phyloP scores from a whole-genome alignment of 2,113 vertebrate species.

The Hippocampus mohnikei region DNA sequence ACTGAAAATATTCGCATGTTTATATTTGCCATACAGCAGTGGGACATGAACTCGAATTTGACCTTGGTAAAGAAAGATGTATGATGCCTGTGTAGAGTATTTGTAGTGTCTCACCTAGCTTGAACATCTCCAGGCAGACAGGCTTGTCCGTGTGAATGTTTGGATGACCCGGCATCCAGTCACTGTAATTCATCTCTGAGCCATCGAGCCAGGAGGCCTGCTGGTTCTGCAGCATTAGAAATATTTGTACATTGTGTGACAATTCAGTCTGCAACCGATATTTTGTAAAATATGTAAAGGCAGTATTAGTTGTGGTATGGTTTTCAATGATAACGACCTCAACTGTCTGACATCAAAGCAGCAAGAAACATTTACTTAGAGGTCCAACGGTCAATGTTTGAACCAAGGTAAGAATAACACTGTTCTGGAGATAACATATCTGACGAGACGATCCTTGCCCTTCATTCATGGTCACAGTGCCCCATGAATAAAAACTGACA shows the following conservation, averaged over 20 bases:
- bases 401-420: constrained; percentile 51
- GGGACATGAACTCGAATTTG: background rate
- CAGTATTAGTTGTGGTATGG: too few species aligned
- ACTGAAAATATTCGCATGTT: background rate
- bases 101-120: constrained; percentile 43
- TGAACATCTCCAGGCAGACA: constrained; percentile 66
- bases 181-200: constrained; percentile 62
- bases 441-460: constrained; percentile 50
- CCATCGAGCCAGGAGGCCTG: constrained; percentile 63
- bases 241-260: background rate
- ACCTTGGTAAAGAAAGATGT: background rate
- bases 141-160: constrained; percentile 47
- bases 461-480: constrained; percentile 7
- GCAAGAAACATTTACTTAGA: constrained; percentile 7
- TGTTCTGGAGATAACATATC: constrained; percentile 54
- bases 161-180: constrained; percentile 69
- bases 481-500: background rate
- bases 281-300: background rate
- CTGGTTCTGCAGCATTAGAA: constrained; percentile 51
- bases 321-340: background rate
- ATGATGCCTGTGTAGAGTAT: background rate
- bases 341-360: background rate
- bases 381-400: constrained; percentile 42
- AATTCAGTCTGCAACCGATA: background rate
- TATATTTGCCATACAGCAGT: background rate